Evolutionary conservation across 2,113 vertebrate genomes (phyloP), one percentile per base, ranked within the genome.

Genomic region (Lycocorax pyrrhopterus): DNA sequence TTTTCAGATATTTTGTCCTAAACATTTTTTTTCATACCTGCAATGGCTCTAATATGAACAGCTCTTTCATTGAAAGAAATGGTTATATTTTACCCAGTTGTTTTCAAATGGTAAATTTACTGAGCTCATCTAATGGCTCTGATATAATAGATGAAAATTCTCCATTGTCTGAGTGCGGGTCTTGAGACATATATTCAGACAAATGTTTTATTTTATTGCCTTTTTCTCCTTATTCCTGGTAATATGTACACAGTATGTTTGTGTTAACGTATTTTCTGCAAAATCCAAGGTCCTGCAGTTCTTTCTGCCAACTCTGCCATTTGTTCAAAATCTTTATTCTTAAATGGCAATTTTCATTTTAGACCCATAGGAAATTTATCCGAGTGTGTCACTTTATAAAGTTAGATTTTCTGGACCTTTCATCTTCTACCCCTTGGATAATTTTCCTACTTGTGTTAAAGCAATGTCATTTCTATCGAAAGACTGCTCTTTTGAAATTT

Each of bases 341-440:
- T 94, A 96, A 88, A 91, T 12, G 43, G 37, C 69, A 90, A 43
- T 96, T 93, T 97, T 93, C 51, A 84, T 91, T 96, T 93, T 86
- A 85, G 51, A 81, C 39, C 72, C 71, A 74, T 27, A 84, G 60
- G 58, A 83, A 93, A 88, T 58, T 32, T 39, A 84, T 91, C 68
- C n/a, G 19, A 91, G 62, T 63, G 72, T 84, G 37, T 53, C n/a
- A 47, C 58, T 85, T 33, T 47, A 84, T 84, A 71, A 93, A 88
- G 69, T 80, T 74, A 69, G 32, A n/a, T 82, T 94, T 96, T 72
- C 87, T 76, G 44, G 91, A 75, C 79, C 66, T 91, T 94, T 94
- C 76, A 74, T 95, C 73, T 94, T 91, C 82, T 76, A 68, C 47
- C 16, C 47, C 51, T 87, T 90, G 47, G 60, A 91, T 75, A 91